Evolutionary conservation across 2,797 vertebrate species (phyloP).

Genomic region (Eupleurogrammus muticus): DNA sequence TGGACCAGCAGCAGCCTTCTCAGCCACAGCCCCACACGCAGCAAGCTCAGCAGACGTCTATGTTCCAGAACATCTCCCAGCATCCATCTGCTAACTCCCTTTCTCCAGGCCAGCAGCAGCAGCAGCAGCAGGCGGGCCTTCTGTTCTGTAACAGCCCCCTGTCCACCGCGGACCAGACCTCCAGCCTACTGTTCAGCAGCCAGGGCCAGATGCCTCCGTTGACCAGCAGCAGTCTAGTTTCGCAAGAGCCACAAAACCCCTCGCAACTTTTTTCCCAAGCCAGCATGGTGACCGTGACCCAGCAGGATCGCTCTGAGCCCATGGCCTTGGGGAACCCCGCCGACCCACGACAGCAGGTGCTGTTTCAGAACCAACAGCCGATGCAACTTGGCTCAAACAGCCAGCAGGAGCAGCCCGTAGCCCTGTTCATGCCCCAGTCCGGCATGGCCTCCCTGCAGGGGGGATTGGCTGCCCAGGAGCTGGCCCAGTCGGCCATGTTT

Average conservation of each 20-base stretch:
- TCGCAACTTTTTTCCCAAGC: constrained; percentile 91
- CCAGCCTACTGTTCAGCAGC: constrained; percentile 88
- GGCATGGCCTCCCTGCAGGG: constrained; percentile 92
- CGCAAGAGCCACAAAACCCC: constrained; percentile 90
- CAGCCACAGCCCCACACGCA: constrained; percentile 79
- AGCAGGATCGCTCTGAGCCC: constrained; percentile 90
- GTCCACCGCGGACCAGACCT: constrained; percentile 82
- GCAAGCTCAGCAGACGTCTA: constrained; percentile 69
- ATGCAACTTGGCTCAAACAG: constrained; percentile 90
- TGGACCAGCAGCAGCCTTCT: constrained; percentile 84
- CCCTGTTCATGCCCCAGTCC: constrained; percentile 92
- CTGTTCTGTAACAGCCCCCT: constrained; percentile 90
- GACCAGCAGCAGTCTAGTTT: constrained; percentile 86
- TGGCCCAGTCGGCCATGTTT: constrained; percentile 91
- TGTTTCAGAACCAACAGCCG: constrained; percentile 94
- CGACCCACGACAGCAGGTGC: constrained; percentile 87
- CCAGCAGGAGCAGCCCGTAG: constrained; percentile 89
- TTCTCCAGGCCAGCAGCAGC: constrained; percentile 77
- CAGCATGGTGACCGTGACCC: constrained; percentile 86
- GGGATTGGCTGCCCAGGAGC: constrained; percentile 88
- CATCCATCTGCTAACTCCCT: constrained; percentile 80
- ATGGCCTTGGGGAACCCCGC: constrained; percentile 90
- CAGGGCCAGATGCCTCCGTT: constrained; percentile 85
- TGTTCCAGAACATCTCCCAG: constrained; percentile 82
- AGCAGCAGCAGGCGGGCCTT: constrained; percentile 85